Evolutionary conservation across 1,140 invertebrate species (phyloP), one percentile per base, ranked within the genome.

Genomic region (Drosophila sproati): DNA sequence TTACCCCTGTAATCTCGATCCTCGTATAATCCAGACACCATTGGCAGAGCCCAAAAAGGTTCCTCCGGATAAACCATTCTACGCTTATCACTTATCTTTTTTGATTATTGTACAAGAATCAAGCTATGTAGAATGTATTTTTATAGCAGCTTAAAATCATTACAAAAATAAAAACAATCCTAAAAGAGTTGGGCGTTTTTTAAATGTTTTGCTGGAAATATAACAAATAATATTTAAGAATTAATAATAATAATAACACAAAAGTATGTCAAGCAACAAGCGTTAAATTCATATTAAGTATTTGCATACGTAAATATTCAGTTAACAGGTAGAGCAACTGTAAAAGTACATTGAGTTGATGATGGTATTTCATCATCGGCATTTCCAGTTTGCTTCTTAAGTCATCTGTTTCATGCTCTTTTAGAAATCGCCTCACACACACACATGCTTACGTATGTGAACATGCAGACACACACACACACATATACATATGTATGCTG

Each of bases 51-150:
- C 91, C 91, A 92, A 71, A 92, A 92, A 54, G 91, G 91, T 82
- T 92, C 91, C 68, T 92, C 91, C 5, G 91, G 91, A 77, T 92
- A 92, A 29, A 92, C 90, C 92, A 82, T 89, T 81, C 77, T 76
- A 48, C 39, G 52, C 29, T 54, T 70, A 31, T 50, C 69, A 72
- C 56, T 75, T 20, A 20, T 20, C 0, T 20, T 20, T 35, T n/a
- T 68, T 74, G 54, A 56, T 37, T 60, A 54, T 64, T 72, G 29
- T 64, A 47, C 59, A 54, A 59, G 34, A 64, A 64, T 56, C 34
- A 12, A 52, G 52, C 50, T 64, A 29, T n/a, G 39, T 43, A 59
- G 31, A 59, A 28, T 57, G 7, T 34, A 29, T 63, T 39, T 52
- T n/a, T 37, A 56, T 43, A 62, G 31, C 20, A 48, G 20, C n/a